Base-by-base conservation (phyloP, 37 sponge, comb jelly and placozoan species). In the Geodia barretti region DNA sequence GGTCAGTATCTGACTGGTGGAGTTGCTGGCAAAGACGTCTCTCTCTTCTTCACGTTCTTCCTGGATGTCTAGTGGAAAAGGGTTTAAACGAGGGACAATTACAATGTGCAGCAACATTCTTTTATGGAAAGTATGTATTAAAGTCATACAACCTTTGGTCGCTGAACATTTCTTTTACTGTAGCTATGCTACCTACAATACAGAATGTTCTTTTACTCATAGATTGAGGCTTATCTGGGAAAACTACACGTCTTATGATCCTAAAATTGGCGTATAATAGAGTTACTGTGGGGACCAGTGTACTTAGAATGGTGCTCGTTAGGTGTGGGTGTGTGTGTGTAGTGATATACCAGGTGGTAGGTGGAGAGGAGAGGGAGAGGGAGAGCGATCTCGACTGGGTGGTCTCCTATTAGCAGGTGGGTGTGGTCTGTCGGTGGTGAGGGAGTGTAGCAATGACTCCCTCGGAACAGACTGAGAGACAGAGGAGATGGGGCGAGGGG, bases 391-490 rank as follows among this genome's bases (percentile, higher is more conserved):
- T 34, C 77, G 77, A 64, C 64, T 62, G 28, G 79, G 79, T 8
- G 79, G 79, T 11, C 79, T 62, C 37, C 87, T 47, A 14, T 73
- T 32, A 0, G 37, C 4, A 17, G 87, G 87, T 14, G 87, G 87
- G 5, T 41, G 33, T 1, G 80, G 74, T 20, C 87, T 68, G 35
- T 79, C 68, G 11, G 61, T 79, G 14, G 87, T 86, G 28, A 79
- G 33, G 60, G 75, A 74, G 59, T 31, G 21, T 11, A 86, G 70
- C 31, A 43, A 39, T 1, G 23, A 5, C 72, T 54, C 41, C 39
- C 72, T 36, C 42, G 24, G 61, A 24, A 58, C 34, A 26, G 69
- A n/a, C 72, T 60, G 59, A 9, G 72, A 72, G 25, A 41, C 72
- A 69, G 42, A 23, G 31, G 43, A 21, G 4, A 21, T 36, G 38